phyloP scores from a whole-genome alignment of 2,797 vertebrate genomes.

The Catharus ustulatus region DNA sequence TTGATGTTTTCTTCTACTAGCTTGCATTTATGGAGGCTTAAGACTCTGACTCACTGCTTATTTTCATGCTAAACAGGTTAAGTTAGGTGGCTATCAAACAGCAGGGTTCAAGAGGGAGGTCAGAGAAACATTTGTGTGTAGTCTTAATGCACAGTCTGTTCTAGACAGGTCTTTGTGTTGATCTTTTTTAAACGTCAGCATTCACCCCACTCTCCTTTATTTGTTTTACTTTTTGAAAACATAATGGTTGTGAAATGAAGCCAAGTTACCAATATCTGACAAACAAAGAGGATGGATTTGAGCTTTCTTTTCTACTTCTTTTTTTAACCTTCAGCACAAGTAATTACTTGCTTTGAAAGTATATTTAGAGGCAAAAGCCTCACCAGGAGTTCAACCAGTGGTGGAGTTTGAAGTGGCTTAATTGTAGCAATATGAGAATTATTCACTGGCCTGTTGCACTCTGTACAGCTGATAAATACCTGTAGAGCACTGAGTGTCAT shows the following conservation, averaged over 20 bases:
- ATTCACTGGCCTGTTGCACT: not conserved
- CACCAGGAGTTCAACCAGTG: not conserved
- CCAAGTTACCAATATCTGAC: not conserved
- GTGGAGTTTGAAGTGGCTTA: not conserved
- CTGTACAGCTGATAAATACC: not conserved
- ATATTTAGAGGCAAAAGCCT: not conserved
- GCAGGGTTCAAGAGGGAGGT: not conserved
- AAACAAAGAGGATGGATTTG: not conserved
- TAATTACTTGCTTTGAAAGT: slow-evolving; percentile 19
- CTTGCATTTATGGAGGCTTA: not conserved
- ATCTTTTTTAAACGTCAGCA: not conserved
- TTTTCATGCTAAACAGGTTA: not conserved
- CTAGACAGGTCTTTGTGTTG: not conserved
- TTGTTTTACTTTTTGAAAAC: slow-evolving; percentile 20
- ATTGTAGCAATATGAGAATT: not conserved
- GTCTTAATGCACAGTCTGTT: not conserved
- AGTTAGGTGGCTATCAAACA: not conserved
- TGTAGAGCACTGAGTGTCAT: not conserved
- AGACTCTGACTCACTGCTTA: not conserved
- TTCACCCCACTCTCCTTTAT: not conserved
- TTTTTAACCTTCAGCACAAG: not conserved
- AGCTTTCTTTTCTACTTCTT: not conserved
- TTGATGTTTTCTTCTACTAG: not conserved
- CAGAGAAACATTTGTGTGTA: not conserved
- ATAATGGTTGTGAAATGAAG: slow-evolving; percentile 7